Conservation (phyloP, 2,113 vertebrate genomes). For the Murina feae region DNA sequence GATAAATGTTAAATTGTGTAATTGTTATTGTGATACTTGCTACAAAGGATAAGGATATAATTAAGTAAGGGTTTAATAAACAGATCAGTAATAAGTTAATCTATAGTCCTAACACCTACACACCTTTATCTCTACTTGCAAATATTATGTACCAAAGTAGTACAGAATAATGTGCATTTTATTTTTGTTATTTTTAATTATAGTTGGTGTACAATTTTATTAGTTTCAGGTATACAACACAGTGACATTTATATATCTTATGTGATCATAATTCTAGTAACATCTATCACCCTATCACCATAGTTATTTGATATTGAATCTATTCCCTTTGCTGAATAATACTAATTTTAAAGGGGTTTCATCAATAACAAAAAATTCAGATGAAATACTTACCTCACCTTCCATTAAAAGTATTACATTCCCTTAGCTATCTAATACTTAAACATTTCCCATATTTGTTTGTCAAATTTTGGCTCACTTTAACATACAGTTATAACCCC, state of each 20-base stretch:
- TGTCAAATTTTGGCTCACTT: not conserved
- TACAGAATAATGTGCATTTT: not conserved
- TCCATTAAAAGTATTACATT: slow-evolving; percentile 29
- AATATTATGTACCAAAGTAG: not conserved
- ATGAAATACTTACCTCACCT: not conserved
- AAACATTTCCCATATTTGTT: slow-evolving; percentile 10
- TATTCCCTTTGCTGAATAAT: not conserved
- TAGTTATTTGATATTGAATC: not conserved
- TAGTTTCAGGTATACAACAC: not conserved
- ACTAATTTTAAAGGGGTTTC: not conserved
- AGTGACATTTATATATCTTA: not conserved
- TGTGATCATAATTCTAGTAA: not conserved
- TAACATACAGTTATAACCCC: not conserved
- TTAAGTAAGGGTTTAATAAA: not conserved
- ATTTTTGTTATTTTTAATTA: not conserved
- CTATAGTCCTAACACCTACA: not conserved
- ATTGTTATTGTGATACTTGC: not conserved
- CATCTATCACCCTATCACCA: not conserved
- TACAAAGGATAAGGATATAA: not conserved
- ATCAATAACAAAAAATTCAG: not conserved
- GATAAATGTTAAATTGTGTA: not conserved
- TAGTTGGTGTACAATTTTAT: not conserved
- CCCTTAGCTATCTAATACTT: not conserved
- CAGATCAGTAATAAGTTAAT: not conserved
- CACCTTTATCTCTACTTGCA: not conserved